Percentiles rank a stretch among this genome's conserved stretches.
These are phyloP conservation scores for Heliconius ismenius DNA, from an alignment of 2,888 invertebrate genomes.

Conservation along the genomic window DNA sequence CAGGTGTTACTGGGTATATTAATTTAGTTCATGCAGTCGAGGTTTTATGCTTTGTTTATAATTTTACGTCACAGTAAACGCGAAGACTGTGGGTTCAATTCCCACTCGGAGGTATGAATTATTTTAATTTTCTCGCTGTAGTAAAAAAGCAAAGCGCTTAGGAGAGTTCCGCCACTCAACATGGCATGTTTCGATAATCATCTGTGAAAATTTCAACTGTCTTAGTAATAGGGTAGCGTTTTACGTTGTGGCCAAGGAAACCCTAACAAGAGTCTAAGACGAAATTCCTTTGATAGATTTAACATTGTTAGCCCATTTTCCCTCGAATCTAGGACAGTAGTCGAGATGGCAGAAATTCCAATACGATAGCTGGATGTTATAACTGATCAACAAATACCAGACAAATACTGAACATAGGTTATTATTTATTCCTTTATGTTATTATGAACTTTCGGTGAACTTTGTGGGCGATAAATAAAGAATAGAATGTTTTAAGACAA, in stretches of 20 bases:
- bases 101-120: neutral
- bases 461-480: neutral
- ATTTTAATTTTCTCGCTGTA: neutral
- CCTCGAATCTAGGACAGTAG: neutral
- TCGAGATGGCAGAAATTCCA: conserved; percentile 9
- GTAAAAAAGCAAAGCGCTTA: neutral
- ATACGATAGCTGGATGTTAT: neutral
- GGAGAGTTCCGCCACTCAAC: neutral
- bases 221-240: no score
- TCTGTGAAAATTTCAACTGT: no score
- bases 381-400: neutral
- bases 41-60: no score
- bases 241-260: neutral
- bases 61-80: no score
- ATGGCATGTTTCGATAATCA: neutral
- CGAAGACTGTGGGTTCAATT: neutral
- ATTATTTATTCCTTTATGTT: neutral
- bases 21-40: no score
- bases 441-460: neutral
- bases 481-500: neutral
- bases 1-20: no score
- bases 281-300: conserved; percentile 2
- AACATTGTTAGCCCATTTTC: conserved; percentile 15
- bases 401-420: neutral
- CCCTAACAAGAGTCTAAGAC: neutral